Conservation (phyloP, 2,888 invertebrate genomes). For the Ennomos quercinarius region DNA sequence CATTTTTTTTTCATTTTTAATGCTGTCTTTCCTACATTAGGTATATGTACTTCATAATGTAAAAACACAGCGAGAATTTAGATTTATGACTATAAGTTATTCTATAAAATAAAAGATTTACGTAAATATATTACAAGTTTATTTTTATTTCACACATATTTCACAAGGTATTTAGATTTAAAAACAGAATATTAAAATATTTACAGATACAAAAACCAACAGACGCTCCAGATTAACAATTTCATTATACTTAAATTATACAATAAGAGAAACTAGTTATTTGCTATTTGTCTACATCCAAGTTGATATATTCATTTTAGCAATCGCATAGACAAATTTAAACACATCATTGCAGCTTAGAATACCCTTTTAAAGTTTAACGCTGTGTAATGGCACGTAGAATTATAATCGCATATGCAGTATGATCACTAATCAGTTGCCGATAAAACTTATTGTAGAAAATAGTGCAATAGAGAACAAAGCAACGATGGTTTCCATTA, state of each 20-base stretch:
- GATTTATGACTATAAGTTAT: neutral
- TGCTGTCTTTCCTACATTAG: no score
- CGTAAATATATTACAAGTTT: conserved; percentile 79
- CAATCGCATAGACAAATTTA: conserved; percentile 2
- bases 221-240: conserved; percentile 76
- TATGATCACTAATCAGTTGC: no score
- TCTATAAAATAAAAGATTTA: conserved; percentile 25
- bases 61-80: no score
- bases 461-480: no score
- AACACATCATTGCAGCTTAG: neutral
- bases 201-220: conserved; percentile 81
- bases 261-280: conserved; percentile 35
- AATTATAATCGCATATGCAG: neutral
- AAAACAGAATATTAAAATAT: conserved; percentile 75
- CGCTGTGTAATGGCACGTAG: neutral
- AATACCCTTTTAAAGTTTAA: neutral
- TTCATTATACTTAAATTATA: conserved; percentile 64
- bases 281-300: conserved; percentile 33
- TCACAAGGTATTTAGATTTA: conserved; percentile 75
- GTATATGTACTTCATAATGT: no score
- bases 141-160: conserved; percentile 83
- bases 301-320: conserved; percentile 26
- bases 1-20: no score
- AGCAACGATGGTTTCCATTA: no score
- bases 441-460: no score